Evolutionary conservation across 1,140 invertebrate species (phyloP).

Genomic region (Heliconius melpomene): DNA sequence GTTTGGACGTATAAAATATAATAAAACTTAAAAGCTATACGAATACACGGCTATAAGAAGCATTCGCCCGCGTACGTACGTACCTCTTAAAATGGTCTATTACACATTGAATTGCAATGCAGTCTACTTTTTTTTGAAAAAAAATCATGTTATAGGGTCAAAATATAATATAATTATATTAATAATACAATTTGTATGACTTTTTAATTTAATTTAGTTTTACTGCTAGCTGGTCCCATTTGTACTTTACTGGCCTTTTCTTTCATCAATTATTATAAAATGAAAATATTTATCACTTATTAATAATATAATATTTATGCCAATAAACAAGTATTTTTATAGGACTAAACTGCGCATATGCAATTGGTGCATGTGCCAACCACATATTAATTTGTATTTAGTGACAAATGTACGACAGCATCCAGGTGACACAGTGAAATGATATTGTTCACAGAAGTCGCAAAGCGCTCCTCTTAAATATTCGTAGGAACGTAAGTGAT

Average conservation of each 20-base stretch:
- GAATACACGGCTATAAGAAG: background rate
- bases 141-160: too few relatives aligned
- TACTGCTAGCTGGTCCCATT: too few relatives aligned
- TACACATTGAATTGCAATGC: conserved; percentile 9
- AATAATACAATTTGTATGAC: background rate
- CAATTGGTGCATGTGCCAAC: conserved; percentile 19
- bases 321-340: background rate
- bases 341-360: conserved; percentile 11
- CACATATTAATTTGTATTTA: conserved; percentile 14
- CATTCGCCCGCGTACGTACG: background rate
- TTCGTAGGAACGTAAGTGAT: background rate
- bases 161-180: background rate
- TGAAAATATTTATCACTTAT: background rate
- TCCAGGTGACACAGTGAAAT: background rate
- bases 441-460: conserved; percentile 17
- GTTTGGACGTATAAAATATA: background rate
- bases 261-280: background rate
- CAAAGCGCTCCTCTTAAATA: background rate
- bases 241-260: too few relatives aligned
- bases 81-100: background rate
- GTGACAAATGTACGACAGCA: background rate
- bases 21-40: background rate
- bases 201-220: background rate
- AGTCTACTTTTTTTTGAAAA: background rate
- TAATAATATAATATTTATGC: background rate